Evolutionary conservation across 1,140 invertebrate genomes (phyloP).

Genomic region (Calephelis virginiensis): DNA sequence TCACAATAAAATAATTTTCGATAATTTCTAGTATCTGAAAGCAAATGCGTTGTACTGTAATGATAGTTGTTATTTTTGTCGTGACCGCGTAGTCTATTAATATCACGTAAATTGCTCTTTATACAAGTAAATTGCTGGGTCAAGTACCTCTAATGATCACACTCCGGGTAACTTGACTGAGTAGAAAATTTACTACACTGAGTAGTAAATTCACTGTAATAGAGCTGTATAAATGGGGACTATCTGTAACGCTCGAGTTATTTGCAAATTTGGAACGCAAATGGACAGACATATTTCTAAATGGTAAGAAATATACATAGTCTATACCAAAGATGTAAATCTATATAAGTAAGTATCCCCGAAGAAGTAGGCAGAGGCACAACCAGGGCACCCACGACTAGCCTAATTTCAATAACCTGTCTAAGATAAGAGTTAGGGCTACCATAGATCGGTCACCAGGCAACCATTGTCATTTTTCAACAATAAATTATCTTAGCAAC

Average conservation of each 20-base stretch:
- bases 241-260: too few species aligned
- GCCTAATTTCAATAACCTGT: too few species aligned
- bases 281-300: not conserved
- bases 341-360: too few species aligned
- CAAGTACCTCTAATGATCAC: slow-evolving; percentile 55
- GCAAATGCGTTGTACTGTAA: slow-evolving; percentile 29
- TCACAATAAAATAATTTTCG: slow-evolving; percentile 15
- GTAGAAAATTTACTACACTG: slow-evolving; percentile 13
- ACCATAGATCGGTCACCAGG: too few species aligned
- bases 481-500: too few species aligned
- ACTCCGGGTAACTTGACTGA: slow-evolving; percentile 33
- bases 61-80: slow-evolving; percentile 49
- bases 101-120: slow-evolving; percentile 65
- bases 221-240: not conserved
- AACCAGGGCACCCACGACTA: too few species aligned
- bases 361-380: too few species aligned
- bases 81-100: slow-evolving; percentile 53
- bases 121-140: slow-evolving; percentile 64
- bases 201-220: slow-evolving; percentile 15
- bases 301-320: too few species aligned
- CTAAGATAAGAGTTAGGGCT: too few species aligned
- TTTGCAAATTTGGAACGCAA: too few species aligned
- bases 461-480: too few species aligned
- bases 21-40: slow-evolving; percentile 14
- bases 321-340: too few species aligned